These are phyloP conservation scores for Dryadula phaetusa DNA, from an alignment of 2,888 invertebrate genomes.

Conservation along the genomic window DNA sequence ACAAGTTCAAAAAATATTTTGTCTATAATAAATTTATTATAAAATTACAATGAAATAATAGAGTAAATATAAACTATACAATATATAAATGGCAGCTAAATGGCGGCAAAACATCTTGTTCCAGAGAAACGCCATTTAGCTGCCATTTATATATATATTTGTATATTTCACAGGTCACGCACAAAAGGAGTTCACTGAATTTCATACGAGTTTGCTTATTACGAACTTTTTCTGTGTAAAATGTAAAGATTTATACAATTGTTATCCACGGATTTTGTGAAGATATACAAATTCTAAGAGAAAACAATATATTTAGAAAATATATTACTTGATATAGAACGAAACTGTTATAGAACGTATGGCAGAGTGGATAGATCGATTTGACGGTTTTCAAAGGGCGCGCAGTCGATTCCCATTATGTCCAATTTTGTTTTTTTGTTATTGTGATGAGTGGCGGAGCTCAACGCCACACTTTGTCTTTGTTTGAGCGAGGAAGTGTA, in stretches of 20 bases:
- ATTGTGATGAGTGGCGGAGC: too few species aligned
- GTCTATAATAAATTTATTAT: neutral
- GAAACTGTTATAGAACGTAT: too few species aligned
- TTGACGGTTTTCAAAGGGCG: too few species aligned
- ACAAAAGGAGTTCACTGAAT: constrained; percentile 23
- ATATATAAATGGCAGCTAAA: neutral
- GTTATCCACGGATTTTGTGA: neutral
- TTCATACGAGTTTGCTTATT: constrained; percentile 14
- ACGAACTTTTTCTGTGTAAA: constrained; percentile 14
- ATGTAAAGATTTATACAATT: neutral
- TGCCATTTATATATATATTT: too few species aligned
- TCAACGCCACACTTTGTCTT: too few species aligned
- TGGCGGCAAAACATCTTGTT: constrained; percentile 1
- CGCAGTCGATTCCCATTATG: too few species aligned
- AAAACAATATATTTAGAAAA: neutral
- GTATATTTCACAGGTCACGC: constrained; percentile 13
- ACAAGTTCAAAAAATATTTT: too few species aligned
- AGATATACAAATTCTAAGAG: neutral
- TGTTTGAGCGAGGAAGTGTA: too few species aligned
- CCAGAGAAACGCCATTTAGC: too few species aligned
- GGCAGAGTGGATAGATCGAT: too few species aligned
- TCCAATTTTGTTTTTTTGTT: too few species aligned
- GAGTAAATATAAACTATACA: neutral
- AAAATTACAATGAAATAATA: neutral
- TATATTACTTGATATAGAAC: too few species aligned